Conservation (phyloP, 1,140 invertebrate genomes). For the Neocloeon triangulifer region DNA sequence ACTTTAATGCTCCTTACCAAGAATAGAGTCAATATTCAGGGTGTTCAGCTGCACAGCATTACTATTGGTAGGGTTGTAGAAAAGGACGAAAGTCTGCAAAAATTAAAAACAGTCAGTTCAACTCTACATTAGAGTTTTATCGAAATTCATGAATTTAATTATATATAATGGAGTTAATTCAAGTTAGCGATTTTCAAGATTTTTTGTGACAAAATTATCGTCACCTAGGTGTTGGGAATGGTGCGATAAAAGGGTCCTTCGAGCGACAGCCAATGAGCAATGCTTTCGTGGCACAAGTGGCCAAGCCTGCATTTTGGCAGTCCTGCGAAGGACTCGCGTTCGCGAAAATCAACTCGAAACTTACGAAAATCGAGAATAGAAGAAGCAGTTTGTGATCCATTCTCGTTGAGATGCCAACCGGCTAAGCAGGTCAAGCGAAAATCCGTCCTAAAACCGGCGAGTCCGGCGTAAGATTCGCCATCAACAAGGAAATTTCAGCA, state of each 20-base stretch:
- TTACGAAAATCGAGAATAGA: no score
- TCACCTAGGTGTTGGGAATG: neutral
- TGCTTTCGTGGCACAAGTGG: neutral
- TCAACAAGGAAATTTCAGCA: no score
- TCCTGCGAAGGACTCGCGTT: neutral
- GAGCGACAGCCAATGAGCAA: neutral
- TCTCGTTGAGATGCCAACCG: no score
- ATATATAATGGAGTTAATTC: no score
- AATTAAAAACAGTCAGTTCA: slow-evolving; percentile 11
- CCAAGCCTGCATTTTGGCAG: neutral
- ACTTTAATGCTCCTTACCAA: slow-evolving; percentile 33
- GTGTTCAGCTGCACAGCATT: slow-evolving; percentile 52
- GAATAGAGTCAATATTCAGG: slow-evolving; percentile 55
- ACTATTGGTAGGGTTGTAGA: slow-evolving; percentile 17
- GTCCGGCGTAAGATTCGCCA: no score
- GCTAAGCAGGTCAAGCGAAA: no score
- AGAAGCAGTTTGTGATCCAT: no score
- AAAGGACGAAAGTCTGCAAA: no score
- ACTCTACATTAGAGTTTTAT: no score
- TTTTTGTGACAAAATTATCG: neutral
- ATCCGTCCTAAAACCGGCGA: no score
- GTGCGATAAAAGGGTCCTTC: neutral
- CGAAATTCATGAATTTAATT: no score
- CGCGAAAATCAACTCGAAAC: no score
- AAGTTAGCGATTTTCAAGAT: neutral